These are phyloP conservation scores for Eulithis testata DNA, from an alignment of 2,888 invertebrate genomes.

Conservation along the genomic window DNA sequence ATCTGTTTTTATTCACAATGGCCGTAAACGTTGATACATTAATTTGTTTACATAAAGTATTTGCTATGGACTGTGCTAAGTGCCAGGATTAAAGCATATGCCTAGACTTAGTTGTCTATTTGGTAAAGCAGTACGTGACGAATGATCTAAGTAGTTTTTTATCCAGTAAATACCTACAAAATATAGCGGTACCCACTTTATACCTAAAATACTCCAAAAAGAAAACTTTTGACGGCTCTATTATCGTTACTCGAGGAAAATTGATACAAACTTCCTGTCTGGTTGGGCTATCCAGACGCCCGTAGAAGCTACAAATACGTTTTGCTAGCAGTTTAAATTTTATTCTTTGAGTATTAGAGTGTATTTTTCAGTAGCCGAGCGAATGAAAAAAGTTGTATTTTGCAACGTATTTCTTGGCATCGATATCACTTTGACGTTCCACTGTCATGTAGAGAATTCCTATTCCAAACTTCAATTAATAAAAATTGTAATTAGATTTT, in stretches of 20 bases:
- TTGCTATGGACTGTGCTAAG: too few species aligned
- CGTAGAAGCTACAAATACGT: slow-evolving; percentile 25
- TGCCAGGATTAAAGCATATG: too few species aligned
- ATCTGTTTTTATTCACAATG: slow-evolving; percentile 3
- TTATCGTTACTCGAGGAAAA: slow-evolving; percentile 40
- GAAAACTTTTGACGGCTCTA: slow-evolving; percentile 30
- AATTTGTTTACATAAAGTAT: background rate
- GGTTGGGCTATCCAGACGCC: slow-evolving; percentile 30
- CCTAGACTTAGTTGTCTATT: too few species aligned
- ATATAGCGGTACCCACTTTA: background rate
- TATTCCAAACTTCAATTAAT: slow-evolving; percentile 19
- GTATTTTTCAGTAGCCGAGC: slow-evolving; percentile 9
- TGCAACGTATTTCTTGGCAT: slow-evolving; percentile 37
- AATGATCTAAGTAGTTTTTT: too few species aligned
- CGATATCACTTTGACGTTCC: slow-evolving; percentile 28
- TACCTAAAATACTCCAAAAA: slow-evolving; percentile 17
- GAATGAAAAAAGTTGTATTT: slow-evolving; percentile 28
- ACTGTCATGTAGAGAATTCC: slow-evolving; percentile 29
- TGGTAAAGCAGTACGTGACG: too few species aligned
- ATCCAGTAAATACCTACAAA: too few species aligned
- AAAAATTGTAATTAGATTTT: background rate
- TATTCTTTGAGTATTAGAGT: slow-evolving; percentile 12
- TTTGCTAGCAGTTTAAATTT: slow-evolving; percentile 6
- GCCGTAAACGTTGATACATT: background rate
- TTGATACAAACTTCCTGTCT: slow-evolving; percentile 44